Evolutionary conservation across 2,888 invertebrate species (phyloP).

Genomic region (Spilarctia lutea): DNA sequence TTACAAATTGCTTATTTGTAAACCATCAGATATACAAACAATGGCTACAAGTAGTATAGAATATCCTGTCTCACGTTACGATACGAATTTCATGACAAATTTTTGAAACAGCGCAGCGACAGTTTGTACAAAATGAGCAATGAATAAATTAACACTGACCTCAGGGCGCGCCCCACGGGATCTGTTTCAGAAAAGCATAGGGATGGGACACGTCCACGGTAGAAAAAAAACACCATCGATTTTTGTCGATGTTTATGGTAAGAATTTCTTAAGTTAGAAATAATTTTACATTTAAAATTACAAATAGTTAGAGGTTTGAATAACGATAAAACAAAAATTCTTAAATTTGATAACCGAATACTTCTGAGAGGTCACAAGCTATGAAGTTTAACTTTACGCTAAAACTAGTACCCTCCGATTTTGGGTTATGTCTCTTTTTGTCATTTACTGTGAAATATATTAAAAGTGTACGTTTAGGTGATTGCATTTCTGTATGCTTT

Average conservation of each 20-base stretch:
- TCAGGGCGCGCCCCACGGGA: slow-evolving; percentile 69
- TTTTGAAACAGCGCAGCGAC: slow-evolving; percentile 46
- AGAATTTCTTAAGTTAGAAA: background rate
- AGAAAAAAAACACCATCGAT: slow-evolving; percentile 12
- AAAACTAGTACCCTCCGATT: too few relatives aligned
- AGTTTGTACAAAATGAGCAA: slow-evolving; percentile 70
- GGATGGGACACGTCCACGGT: slow-evolving; percentile 43
- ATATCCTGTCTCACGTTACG: background rate
- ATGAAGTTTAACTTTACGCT: background rate
- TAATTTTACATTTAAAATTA: too few relatives aligned
- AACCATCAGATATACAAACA: too few relatives aligned
- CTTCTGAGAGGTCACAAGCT: background rate
- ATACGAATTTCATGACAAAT: slow-evolving; percentile 33
- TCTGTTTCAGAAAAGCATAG: slow-evolving; percentile 56
- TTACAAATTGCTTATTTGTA: too few relatives aligned
- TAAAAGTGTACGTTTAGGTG: background rate
- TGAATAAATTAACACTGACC: slow-evolving; percentile 77
- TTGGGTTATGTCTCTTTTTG: too few relatives aligned
- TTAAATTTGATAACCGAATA: background rate
- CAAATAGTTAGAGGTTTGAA: too few relatives aligned
- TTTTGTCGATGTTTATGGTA: background rate
- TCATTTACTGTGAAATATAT: background rate
- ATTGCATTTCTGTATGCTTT: background rate
- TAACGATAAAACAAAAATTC: background rate
- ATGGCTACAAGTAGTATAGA: background rate